Conservation (phyloP, 2,888 invertebrate species). For the Rhaphigaster nebulosa region DNA sequence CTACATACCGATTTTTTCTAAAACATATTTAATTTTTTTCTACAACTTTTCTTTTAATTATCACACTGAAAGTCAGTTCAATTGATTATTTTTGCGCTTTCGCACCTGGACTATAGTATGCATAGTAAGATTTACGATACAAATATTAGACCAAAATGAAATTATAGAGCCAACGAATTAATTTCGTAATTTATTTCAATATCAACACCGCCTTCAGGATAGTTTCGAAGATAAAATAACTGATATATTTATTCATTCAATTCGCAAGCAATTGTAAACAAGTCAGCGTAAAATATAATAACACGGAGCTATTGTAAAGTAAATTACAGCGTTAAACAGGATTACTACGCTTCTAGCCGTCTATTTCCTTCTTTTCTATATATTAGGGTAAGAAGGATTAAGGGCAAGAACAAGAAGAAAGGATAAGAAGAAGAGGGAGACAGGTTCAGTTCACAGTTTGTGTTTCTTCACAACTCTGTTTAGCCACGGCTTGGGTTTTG, state of each 20-base stretch:
- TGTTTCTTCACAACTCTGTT: not conserved
- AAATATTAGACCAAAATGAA: too few species aligned
- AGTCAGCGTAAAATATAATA: not conserved
- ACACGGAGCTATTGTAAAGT: not conserved
- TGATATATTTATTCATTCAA: not conserved
- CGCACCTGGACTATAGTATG: too few species aligned
- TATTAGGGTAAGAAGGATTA: not conserved
- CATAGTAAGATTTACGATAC: too few species aligned
- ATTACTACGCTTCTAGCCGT: not conserved
- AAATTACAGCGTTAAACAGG: slow-evolving; percentile 8
- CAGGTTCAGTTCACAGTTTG: not conserved
- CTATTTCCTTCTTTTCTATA: not conserved
- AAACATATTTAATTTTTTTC: too few species aligned
- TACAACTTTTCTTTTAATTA: too few species aligned
- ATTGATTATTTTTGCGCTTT: too few species aligned
- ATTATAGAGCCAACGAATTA: too few species aligned
- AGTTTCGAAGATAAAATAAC: too few species aligned
- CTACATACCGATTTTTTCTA: too few species aligned
- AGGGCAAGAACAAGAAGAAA: not conserved
- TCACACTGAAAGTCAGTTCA: too few species aligned
- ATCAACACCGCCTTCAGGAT: too few species aligned
- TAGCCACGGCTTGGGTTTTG: slow-evolving; percentile 39
- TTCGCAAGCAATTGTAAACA: not conserved
- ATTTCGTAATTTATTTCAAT: too few species aligned
- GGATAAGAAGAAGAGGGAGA: not conserved